phyloP scores from a whole-genome alignment of 2,888 invertebrate species.

The Pachycephus smyrnensis region DNA sequence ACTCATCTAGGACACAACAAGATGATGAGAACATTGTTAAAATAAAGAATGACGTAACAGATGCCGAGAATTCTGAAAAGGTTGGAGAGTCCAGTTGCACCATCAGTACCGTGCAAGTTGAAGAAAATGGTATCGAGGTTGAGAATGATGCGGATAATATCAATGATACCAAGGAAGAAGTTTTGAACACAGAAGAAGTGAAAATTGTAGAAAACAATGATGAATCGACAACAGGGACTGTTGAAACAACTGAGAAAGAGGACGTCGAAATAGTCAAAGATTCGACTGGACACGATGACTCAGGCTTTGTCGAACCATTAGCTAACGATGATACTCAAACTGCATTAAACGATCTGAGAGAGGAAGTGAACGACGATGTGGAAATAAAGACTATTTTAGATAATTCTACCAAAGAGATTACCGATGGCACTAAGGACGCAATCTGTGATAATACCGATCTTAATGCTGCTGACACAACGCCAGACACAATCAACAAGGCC shows the following conservation, averaged over 20 bases:
- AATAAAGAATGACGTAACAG: constrained; percentile 20
- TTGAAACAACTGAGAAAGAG: background rate
- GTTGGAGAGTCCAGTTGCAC: background rate
- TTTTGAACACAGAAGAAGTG: background rate
- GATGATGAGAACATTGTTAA: background rate
- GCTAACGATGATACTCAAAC: background rate
- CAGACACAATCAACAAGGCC: background rate
- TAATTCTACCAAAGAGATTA: constrained; percentile 24
- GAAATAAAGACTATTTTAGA: constrained; percentile 7
- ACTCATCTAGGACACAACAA: background rate
- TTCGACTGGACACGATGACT: background rate
- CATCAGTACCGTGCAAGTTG: background rate
- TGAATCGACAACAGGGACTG: constrained; percentile 1
- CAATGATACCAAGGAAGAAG: background rate
- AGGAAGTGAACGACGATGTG: constrained; percentile 10
- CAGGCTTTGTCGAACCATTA: background rate
- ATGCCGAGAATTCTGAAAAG: constrained; percentile 24
- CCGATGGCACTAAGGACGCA: background rate
- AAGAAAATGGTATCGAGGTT: background rate
- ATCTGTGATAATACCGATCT: constrained; percentile 28
- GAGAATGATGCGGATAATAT: background rate
- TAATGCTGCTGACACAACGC: background rate
- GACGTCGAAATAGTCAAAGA: constrained; percentile 8
- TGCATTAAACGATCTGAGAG: background rate
- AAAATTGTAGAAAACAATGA: constrained; percentile 3